phyloP scores from a whole-genome alignment of 2,113 vertebrate species.

The Pycnonotus jocosus region DNA sequence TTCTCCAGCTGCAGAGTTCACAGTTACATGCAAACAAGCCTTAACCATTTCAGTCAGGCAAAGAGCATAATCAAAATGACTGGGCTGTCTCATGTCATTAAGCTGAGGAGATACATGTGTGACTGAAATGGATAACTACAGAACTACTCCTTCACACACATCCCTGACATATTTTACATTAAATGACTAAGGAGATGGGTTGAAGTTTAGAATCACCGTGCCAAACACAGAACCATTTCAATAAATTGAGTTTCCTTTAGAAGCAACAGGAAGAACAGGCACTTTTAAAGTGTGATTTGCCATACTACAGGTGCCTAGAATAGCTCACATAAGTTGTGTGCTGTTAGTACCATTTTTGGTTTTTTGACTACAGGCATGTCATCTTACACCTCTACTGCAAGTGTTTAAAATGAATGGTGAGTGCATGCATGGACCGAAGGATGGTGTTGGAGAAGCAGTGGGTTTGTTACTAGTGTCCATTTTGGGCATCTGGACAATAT shows the following conservation, averaged over 20 bases:
- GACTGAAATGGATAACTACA: neutral
- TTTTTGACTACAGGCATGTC: neutral
- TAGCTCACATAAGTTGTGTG: neutral
- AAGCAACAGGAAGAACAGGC: neutral
- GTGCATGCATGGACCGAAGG: fast-evolving
- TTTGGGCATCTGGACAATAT: neutral
- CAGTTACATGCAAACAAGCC: neutral
- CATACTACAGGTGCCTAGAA: neutral
- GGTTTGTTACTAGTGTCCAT: neutral
- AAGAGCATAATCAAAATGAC: neutral
- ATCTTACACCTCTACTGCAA: neutral
- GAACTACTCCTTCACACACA: neutral
- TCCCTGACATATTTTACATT: neutral
- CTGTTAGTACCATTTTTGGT: neutral
- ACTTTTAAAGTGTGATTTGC: neutral
- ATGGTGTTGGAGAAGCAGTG: neutral
- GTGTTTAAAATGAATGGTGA: neutral
- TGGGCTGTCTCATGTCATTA: neutral
- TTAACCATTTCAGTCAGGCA: neutral
- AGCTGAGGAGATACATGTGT: neutral
- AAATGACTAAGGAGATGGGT: neutral
- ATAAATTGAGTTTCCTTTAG: neutral
- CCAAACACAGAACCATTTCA: neutral
- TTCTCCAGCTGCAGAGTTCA: neutral
- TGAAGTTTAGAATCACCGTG: neutral